A percentile compares a stretch with the other conserved stretches of the same genome.
Conservation (phyloP, 2,888 invertebrate species). For the Coleophora deauratella region DNA sequence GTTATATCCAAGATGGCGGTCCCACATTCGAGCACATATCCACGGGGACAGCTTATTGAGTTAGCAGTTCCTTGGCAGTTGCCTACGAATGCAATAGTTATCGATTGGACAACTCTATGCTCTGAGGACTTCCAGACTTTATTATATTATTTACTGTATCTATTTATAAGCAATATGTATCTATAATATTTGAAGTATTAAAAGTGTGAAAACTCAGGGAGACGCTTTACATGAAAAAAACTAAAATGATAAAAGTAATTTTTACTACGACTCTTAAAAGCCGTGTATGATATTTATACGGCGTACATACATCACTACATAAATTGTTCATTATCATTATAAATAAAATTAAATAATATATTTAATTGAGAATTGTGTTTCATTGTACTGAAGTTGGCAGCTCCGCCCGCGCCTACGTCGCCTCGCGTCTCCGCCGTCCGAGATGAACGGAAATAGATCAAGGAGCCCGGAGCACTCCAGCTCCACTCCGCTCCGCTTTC, state of each 20-base stretch:
- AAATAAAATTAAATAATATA: too few species aligned
- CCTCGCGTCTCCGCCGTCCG: background rate
- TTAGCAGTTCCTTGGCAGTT: slow-evolving; percentile 23
- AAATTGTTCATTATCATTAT: too few species aligned
- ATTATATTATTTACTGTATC: background rate
- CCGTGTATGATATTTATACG: too few species aligned
- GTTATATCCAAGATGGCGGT: slow-evolving; percentile 23
- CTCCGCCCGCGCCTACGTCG: background rate
- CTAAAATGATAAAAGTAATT: too few species aligned
- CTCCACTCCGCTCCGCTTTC: slow-evolving; percentile 11
- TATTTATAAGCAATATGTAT: too few species aligned
- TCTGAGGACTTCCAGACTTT: slow-evolving; percentile 6
- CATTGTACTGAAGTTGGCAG: too few species aligned
- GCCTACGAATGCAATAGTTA: slow-evolving; percentile 12
- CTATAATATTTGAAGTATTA: too few species aligned
- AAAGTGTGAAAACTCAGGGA: too few species aligned
- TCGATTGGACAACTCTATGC: slow-evolving; percentile 12
- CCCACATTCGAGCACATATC: slow-evolving; percentile 15
- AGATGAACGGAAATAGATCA: slow-evolving; percentile 16
- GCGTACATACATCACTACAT: too few species aligned
- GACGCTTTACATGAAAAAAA: too few species aligned
- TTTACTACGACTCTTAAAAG: too few species aligned
- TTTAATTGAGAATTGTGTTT: too few species aligned
- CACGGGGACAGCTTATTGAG: slow-evolving; percentile 31
- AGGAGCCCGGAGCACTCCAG: slow-evolving; percentile 23